These are phyloP conservation scores for Ecliptopera silaceata DNA, from an alignment of 2,888 invertebrate species.

Conservation along the genomic window DNA sequence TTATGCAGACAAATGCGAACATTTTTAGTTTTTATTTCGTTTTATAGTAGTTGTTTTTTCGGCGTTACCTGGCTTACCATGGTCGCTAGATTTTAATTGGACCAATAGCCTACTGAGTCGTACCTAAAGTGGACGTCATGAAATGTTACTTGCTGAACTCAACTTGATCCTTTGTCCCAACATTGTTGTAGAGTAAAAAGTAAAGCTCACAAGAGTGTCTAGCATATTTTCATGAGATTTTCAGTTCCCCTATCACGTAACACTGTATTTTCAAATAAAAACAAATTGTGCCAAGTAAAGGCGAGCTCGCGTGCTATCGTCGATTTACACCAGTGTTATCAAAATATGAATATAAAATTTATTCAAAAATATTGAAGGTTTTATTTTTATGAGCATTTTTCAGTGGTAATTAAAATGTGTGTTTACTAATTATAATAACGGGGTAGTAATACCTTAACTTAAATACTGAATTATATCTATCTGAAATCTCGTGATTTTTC, in stretches of 20 bases:
- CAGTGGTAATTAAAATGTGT: conserved; percentile 11
- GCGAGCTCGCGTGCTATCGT: conserved; percentile 52
- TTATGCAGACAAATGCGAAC: no score
- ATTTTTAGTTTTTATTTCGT: no score
- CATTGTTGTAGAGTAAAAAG: neutral
- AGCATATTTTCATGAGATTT: neutral
- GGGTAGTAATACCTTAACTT: neutral
- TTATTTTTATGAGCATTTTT: conserved; percentile 15
- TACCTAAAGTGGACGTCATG: neutral
- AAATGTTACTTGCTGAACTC: neutral
- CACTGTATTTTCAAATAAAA: conserved; percentile 51
- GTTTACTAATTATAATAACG: conserved; percentile 7
- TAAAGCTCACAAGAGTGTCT: neutral
- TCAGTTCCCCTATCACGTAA: conserved; percentile 43
- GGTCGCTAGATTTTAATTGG: neutral
- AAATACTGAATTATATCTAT: no score
- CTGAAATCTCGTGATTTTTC: no score
- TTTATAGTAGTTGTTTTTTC: no score
- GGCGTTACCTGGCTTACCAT: no score
- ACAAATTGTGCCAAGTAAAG: conserved; percentile 55
- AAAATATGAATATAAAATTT: conserved; percentile 45
- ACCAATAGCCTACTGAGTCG: neutral
- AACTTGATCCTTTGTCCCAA: neutral
- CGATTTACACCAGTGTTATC: conserved; percentile 55
- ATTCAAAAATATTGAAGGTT: conserved; percentile 30